phyloP scores from a whole-genome alignment of 2,888 invertebrate species.

The Cerastis leucographa region DNA sequence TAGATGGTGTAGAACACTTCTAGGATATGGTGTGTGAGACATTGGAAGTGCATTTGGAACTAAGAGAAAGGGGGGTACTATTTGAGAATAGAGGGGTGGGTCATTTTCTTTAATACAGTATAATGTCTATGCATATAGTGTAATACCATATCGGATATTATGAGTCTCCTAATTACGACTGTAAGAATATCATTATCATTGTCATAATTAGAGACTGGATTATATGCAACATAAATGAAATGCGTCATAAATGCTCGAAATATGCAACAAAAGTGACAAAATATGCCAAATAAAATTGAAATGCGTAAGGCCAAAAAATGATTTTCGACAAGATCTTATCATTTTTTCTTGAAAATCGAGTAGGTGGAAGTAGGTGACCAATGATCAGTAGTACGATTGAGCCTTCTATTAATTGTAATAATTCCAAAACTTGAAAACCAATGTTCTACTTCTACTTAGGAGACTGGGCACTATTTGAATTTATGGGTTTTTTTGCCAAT shows the following conservation, averaged over 20 bases:
- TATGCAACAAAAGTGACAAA: too few relatives aligned
- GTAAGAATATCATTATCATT: background rate
- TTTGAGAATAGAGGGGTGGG: background rate
- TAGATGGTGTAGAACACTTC: constrained; percentile 42
- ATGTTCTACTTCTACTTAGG: too few relatives aligned
- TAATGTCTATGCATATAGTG: background rate
- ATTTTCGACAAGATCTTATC: background rate
- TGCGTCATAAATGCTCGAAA: too few relatives aligned
- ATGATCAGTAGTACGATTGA: background rate
- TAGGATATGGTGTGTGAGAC: constrained; percentile 14
- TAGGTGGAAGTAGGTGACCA: background rate
- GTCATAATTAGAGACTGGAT: background rate
- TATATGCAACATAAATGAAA: background rate
- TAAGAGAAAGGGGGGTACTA: background rate
- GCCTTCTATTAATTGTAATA: background rate
- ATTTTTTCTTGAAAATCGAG: background rate
- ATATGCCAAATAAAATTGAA: background rate
- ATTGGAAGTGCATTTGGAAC: constrained; percentile 40
- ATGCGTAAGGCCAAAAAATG: background rate
- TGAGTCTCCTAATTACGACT: background rate
- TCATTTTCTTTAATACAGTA: background rate
- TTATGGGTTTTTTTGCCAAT: background rate
- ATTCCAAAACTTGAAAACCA: too few relatives aligned
- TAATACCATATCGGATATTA: background rate
- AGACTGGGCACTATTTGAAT: too few relatives aligned